These are phyloP conservation scores for Drosophila cognata DNA, from an alignment of 2,888 invertebrate species.

Conservation along the genomic window DNA sequence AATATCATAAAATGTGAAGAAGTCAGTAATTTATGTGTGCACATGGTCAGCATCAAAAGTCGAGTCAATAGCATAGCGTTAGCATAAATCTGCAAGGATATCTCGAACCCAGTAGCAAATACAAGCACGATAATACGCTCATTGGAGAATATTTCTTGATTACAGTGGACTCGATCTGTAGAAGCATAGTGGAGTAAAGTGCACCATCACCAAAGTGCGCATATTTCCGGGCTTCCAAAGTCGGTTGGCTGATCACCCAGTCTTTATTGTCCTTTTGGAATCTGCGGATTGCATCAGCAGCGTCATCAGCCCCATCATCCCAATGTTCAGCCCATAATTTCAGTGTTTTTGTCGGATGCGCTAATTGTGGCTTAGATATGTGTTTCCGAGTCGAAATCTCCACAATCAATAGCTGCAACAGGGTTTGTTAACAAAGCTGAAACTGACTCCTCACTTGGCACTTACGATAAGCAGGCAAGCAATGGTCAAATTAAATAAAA, in stretches of 20 bases:
- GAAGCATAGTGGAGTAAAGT: neutral
- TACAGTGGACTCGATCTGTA: neutral
- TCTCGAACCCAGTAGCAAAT: neutral
- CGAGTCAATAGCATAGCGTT: neutral
- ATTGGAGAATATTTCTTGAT: conserved; percentile 13
- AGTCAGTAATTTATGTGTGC: neutral
- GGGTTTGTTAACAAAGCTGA: neutral
- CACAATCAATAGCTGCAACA: neutral
- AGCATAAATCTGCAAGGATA: neutral
- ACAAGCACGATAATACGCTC: neutral
- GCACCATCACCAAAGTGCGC: conserved; percentile 14
- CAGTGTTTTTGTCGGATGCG: neutral
- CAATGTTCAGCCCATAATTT: neutral
- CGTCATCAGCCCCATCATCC: neutral
- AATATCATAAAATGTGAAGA: neutral
- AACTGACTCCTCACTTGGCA: neutral
- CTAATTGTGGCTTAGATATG: neutral
- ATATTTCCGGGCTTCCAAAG: conserved; percentile 15
- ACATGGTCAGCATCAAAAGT: neutral
- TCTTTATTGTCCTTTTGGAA: conserved; percentile 3
- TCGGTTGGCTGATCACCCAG: conserved; percentile 12
- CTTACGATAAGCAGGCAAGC: neutral
- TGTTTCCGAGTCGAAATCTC: neutral
- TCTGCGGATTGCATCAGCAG: neutral
- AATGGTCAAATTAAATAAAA: neutral